phyloP scores from a whole-genome alignment of 1,140 invertebrate genomes.

The Lysiphlebus fabarum region DNA sequence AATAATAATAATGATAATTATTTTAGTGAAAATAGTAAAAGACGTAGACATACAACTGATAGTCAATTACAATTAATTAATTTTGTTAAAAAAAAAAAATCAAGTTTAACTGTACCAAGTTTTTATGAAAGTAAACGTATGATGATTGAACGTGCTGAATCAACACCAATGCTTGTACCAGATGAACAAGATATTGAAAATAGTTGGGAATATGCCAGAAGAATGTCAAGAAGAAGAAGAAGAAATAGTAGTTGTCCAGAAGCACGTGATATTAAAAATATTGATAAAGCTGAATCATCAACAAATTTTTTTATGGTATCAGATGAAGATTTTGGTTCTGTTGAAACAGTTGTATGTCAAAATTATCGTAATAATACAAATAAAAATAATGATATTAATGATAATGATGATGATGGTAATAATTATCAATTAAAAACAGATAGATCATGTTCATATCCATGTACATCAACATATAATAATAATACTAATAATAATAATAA shows the following conservation, averaged over 20 bases:
- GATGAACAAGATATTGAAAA: slow-evolving; percentile 36
- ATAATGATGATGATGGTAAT: slow-evolving; percentile 13
- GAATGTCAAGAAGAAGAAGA: slow-evolving; percentile 33
- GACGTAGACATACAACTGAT: slow-evolving; percentile 1
- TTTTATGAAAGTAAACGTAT: slow-evolving; percentile 32
- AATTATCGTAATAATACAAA: slow-evolving; percentile 25
- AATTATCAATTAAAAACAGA: slow-evolving; percentile 8
- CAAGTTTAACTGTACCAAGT: slow-evolving; percentile 29
- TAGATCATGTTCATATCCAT: slow-evolving; percentile 24
- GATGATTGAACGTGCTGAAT: slow-evolving; percentile 41
- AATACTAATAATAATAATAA: too few species aligned
- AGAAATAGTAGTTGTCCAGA: slow-evolving; percentile 49
- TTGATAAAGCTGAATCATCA: slow-evolving; percentile 20
- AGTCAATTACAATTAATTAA: not conserved
- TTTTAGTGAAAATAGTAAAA: not conserved
- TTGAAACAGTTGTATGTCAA: slow-evolving; percentile 44
- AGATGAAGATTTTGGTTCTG: slow-evolving; percentile 48
- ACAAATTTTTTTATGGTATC: slow-evolving; percentile 39
- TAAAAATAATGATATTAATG: slow-evolving; percentile 1
- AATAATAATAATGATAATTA: not conserved
- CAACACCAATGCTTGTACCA: slow-evolving; percentile 41
- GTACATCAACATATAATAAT: slow-evolving; percentile 9
- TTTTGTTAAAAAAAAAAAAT: slow-evolving; percentile 20
- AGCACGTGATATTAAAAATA: slow-evolving; percentile 28
- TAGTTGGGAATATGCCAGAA: slow-evolving; percentile 24